Conservation (phyloP, 2,888 invertebrate genomes). For the Cosmopolites sordidus region DNA sequence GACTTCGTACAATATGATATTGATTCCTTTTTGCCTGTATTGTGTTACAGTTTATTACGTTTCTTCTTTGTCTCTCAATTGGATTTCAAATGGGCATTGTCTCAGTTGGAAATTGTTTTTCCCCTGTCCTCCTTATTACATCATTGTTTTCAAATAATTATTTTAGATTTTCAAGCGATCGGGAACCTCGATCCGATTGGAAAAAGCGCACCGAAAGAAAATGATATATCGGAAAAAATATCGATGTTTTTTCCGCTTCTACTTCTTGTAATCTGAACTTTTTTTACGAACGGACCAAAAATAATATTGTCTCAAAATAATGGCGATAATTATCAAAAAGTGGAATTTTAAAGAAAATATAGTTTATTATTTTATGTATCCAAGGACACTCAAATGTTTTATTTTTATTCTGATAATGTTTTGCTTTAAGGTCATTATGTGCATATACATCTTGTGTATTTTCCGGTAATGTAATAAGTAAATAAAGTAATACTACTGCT, state of each 20-base stretch:
- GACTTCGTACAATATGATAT: no score
- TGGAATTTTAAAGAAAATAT: no score
- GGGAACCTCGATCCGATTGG: not conserved
- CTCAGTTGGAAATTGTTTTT: slow-evolving; percentile 40
- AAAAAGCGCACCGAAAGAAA: slow-evolving; percentile 5
- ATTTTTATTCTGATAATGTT: no score
- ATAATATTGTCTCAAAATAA: slow-evolving; percentile 27
- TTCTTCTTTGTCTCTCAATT: slow-evolving; percentile 44
- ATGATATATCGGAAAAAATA: slow-evolving; percentile 28
- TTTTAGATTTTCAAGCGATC: slow-evolving; percentile 34
- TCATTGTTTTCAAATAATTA: slow-evolving; percentile 42
- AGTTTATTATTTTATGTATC: no score
- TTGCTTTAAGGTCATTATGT: no score
- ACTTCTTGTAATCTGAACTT: slow-evolving; percentile 27
- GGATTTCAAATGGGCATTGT: slow-evolving; percentile 44
- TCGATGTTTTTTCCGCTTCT: slow-evolving; percentile 26
- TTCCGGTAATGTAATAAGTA: no score
- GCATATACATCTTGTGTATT: no score
- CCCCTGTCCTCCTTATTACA: slow-evolving; percentile 36
- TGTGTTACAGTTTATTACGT: not conserved
- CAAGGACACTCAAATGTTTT: no score
- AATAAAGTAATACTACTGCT: no score
- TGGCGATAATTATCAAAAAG: no score
- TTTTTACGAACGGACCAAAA: slow-evolving; percentile 20
- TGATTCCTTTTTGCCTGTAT: no score